Base-by-base conservation (phyloP, 2,797 vertebrate genomes). In the Eospalax fontanierii region DNA sequence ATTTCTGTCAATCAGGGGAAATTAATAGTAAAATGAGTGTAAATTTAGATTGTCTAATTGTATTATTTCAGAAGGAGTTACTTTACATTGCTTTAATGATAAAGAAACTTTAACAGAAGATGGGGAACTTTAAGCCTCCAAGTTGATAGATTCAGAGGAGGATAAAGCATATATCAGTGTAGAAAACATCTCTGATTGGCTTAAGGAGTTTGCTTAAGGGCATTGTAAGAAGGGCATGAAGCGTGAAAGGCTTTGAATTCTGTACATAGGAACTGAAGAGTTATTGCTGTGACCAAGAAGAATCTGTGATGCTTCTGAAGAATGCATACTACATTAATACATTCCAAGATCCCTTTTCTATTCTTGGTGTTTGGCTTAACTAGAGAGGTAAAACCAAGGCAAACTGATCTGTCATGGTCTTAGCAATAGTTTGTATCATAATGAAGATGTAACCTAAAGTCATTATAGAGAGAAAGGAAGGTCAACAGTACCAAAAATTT, bases 201-300 rank as follows among this genome's bases (percentile, higher is more conserved):
- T 93, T 74, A 82, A 73, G 22, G 38, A 70, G 65, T 61, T 94
- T 74, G 71, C 59, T 59, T 87, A 82, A 70, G 16, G n/a, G 50
- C 91, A 68, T 54, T 81, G 84, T 38, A 54, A 40, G 70, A 93
- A 70, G 38, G 74, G 4, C 85, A 50, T 61, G 43, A 96, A 87
- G 54, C 59, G 73, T 83, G 26, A 96, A 94, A 82, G 16, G 22
- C 70, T 90, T 92, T 82, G 70, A 76, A 87, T 86, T 91, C n/a
- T 46, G 46, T 21, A 16, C 12, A 79, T 33, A 22, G 14, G n/a
- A 19, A 2, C 80, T 80, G 90, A 63, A 92, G 94, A 12, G 82
- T 87, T 50, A 85, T 90, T 68, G 84, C 35, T 61, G 22, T 8
- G 78, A 24, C 70, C 74, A 93, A 65, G 63, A 61, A 93, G n/a